phyloP scores from a whole-genome alignment of 2,888 invertebrate species.

The Ecliptopera silaceata region DNA sequence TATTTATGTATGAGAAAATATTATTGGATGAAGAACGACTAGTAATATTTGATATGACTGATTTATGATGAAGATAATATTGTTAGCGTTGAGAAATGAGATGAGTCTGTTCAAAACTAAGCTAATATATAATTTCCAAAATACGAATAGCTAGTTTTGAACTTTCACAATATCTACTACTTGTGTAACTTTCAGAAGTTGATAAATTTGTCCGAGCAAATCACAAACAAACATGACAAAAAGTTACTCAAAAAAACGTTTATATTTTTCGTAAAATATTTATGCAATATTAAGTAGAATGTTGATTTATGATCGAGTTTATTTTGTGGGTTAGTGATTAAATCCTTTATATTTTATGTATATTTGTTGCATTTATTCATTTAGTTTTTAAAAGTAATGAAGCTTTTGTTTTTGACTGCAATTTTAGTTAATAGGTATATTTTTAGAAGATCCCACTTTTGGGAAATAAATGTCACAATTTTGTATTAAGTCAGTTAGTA shows the following conservation, averaged over 20 bases:
- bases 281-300: slow-evolving; percentile 33
- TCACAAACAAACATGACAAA: slow-evolving; percentile 28
- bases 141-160: neutral
- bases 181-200: neutral
- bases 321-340: slow-evolving; percentile 48
- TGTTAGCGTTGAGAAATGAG: slow-evolving; percentile 3
- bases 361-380: slow-evolving; percentile 78
- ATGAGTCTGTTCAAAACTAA: no score
- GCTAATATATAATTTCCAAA: no score
- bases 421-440: slow-evolving; percentile 49
- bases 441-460: slow-evolving; percentile 19
- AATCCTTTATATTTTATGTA: slow-evolving; percentile 57
- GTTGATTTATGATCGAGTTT: slow-evolving; percentile 43
- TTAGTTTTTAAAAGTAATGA: slow-evolving; percentile 38
- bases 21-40: neutral
- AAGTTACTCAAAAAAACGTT: neutral
- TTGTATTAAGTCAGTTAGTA: slow-evolving; percentile 5
- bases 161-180: neutral
- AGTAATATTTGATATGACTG: slow-evolving; percentile 15
- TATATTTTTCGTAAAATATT: slow-evolving; percentile 29
- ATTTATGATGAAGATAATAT: slow-evolving; percentile 5
- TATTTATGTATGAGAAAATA: slow-evolving; percentile 1
- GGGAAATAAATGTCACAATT: slow-evolving; percentile 43
- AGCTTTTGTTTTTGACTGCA: slow-evolving; percentile 47
- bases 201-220: slow-evolving; percentile 25